phyloP scores from a whole-genome alignment of 2,113 vertebrate species.

The Anolis carolinensis region DNA sequence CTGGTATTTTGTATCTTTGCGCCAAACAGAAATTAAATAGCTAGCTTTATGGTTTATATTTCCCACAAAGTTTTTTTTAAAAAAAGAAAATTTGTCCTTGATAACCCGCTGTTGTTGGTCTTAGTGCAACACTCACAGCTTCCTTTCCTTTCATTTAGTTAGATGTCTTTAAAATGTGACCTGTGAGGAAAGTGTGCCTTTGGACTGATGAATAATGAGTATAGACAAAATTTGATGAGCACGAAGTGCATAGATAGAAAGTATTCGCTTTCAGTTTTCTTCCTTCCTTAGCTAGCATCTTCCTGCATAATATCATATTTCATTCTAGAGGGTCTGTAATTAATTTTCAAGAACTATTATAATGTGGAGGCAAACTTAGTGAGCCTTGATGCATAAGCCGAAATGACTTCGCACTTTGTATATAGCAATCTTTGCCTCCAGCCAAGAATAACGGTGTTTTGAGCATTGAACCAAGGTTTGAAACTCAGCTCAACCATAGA shows the following conservation, averaged over 20 bases:
- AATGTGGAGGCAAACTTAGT: not conserved
- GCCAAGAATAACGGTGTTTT: too few relatives aligned
- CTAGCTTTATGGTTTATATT: not conserved
- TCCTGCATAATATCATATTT: not conserved
- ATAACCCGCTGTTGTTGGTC: not conserved
- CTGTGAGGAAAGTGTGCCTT: not conserved
- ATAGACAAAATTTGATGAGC: not conserved
- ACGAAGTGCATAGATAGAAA: not conserved
- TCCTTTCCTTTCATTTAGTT: not conserved
- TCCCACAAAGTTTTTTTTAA: not conserved
- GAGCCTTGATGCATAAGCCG: not conserved
- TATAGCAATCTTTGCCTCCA: not conserved
- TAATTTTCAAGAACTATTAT: not conserved
- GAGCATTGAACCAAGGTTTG: too few relatives aligned
- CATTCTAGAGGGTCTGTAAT: not conserved
- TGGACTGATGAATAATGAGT: not conserved
- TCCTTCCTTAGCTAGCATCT: too few relatives aligned
- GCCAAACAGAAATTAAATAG: not conserved
- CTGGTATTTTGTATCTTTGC: conserved; percentile 5
- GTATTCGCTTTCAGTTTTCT: not conserved
- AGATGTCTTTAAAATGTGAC: not conserved
- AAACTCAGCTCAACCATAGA: too few relatives aligned
- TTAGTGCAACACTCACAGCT: not conserved
- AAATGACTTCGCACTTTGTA: not conserved
- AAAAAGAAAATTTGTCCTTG: conserved; percentile 14